Evolutionary conservation across 2,888 invertebrate genomes (phyloP).

Genomic region (Geotrupes spiniger): DNA sequence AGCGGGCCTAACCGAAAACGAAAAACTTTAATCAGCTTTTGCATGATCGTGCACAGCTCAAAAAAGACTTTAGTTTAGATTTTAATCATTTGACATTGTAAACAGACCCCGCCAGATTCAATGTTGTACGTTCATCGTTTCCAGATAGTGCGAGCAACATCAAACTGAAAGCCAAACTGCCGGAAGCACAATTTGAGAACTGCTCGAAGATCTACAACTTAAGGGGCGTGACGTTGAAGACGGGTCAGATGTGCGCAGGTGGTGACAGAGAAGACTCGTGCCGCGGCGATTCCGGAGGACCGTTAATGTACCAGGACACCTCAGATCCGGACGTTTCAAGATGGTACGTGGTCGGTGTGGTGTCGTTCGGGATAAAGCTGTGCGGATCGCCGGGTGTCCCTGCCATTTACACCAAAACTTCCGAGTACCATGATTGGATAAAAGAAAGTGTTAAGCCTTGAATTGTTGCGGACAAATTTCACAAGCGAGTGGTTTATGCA

Average conservation of each 20-base stretch:
- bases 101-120: too few species aligned
- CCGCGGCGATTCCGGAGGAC: constrained; percentile 74
- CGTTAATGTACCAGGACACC: constrained; percentile 59
- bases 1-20: too few species aligned
- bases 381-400: constrained; percentile 66
- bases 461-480: neutral
- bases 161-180: constrained; percentile 59
- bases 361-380: constrained; percentile 64
- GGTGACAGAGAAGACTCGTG: constrained; percentile 68
- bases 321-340: constrained; percentile 48
- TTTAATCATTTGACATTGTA: too few species aligned
- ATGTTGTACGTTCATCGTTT: too few species aligned
- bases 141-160: constrained; percentile 51
- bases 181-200: constrained; percentile 47
- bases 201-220: constrained; percentile 53
- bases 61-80: too few species aligned
- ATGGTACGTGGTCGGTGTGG: constrained; percentile 62
- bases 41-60: too few species aligned
- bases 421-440: constrained; percentile 64
- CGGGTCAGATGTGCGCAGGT: constrained; percentile 68
- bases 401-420: constrained; percentile 65
- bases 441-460: constrained; percentile 21
- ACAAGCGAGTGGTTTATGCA: too few species aligned
- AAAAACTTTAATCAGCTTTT: too few species aligned
- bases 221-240: constrained; percentile 51